These are phyloP conservation scores for Petrocephalus schoutedeni DNA, from an alignment of 2,797 vertebrate species.

Conservation along the genomic window DNA sequence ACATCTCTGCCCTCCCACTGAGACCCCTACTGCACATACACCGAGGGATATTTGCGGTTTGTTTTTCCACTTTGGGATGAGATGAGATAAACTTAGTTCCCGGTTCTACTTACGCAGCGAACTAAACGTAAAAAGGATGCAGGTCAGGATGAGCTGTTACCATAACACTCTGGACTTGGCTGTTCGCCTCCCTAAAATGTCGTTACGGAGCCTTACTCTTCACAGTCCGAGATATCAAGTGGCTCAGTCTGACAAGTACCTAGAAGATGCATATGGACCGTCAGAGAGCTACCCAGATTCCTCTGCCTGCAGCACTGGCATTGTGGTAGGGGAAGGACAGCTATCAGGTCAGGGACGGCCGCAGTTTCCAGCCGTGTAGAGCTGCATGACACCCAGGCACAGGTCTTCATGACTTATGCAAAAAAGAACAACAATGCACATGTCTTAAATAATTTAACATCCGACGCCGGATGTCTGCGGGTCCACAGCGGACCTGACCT, in stretches of 20 bases:
- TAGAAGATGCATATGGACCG: not conserved
- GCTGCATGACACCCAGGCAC: not conserved
- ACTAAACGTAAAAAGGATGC: not conserved
- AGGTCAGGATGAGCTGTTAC: not conserved
- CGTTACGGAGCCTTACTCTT: not conserved
- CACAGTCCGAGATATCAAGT: not conserved
- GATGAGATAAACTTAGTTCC: not conserved
- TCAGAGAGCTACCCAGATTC: not conserved
- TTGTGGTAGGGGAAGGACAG: not conserved
- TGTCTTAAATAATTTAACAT: not conserved
- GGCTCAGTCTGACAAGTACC: not conserved
- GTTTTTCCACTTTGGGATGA: not conserved
- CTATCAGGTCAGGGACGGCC: not conserved
- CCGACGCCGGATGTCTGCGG: not conserved
- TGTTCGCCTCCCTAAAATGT: not conserved
- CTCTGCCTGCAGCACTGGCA: not conserved
- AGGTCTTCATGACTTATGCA: not conserved
- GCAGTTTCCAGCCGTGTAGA: not conserved
- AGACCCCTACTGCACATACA: not conserved
- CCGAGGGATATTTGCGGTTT: not conserved
- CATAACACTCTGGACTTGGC: not conserved
- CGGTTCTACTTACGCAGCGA: not conserved
- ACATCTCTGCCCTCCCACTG: not conserved
- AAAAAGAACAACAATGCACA: not conserved
- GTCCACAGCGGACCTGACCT: not conserved